Percentiles rank a stretch among this genome's conserved stretches.
phyloP scores from a whole-genome alignment of 2,113 vertebrate genomes.

The Channa maculata region DNA sequence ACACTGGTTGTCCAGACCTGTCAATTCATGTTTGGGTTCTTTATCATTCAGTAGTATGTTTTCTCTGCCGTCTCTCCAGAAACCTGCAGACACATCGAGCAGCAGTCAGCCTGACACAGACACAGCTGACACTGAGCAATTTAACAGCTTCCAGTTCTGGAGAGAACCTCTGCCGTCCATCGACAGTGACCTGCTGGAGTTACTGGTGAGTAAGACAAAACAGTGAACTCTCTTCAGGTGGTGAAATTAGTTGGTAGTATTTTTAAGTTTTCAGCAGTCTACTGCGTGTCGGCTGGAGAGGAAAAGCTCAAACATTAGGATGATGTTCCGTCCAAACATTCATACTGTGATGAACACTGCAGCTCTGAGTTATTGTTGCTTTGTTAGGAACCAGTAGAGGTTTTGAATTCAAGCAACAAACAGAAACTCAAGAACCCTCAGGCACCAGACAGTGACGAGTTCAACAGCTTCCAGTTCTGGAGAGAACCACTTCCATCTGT shows the following conservation, averaged over 20 bases:
- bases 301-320: too few species aligned
- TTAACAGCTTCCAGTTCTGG: constrained; percentile 91
- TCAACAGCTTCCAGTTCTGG: constrained; percentile 92
- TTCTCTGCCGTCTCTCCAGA: constrained; percentile 18
- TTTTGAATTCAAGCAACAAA: neutral
- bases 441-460: constrained; percentile 61
- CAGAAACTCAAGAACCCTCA: neutral
- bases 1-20: neutral
- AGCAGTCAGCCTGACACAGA: constrained; percentile 1
- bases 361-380: too few species aligned
- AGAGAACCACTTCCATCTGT: constrained; percentile 86
- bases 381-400: constrained; percentile 13
- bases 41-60: neutral
- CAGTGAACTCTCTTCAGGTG: neutral
- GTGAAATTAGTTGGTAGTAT: too few species aligned
- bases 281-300: too few species aligned
- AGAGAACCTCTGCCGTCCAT: constrained; percentile 86
- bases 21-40: neutral
- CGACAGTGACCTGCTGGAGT: constrained; percentile 83
- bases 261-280: too few species aligned
- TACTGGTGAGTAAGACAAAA: constrained; percentile 84
- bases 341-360: too few species aligned
- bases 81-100: neutral
- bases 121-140: constrained; percentile 61
- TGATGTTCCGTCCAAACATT: too few species aligned